Evolutionary conservation across 64 coral and sea anemone genomes (phyloP).

Genomic region (Pocillopora damicornis): DNA sequence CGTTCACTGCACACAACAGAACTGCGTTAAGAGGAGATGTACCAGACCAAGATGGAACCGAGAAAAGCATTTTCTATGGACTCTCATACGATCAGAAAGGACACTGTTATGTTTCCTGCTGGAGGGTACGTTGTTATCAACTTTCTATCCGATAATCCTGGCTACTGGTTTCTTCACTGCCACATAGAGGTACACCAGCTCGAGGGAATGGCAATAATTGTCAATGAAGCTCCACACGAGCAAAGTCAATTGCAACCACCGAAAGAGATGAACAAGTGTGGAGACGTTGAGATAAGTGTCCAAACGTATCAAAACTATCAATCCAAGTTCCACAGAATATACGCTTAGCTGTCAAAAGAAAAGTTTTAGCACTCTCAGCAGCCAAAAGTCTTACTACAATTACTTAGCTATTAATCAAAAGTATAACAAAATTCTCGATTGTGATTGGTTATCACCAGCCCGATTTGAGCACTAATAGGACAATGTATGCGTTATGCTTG

Average conservation of each 20-base stretch:
- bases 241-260: background rate
- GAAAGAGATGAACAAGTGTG: slow-evolving; percentile 13
- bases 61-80: slow-evolving; percentile 7
- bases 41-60: slow-evolving; percentile 38
- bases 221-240: background rate
- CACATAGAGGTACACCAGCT: slow-evolving; percentile 50
- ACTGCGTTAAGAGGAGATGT: background rate
- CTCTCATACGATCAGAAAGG: slow-evolving; percentile 42
- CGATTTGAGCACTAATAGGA: too few species aligned
- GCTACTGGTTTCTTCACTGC: slow-evolving; percentile 76
- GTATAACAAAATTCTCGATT: too few species aligned
- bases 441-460: too few species aligned
- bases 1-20: background rate
- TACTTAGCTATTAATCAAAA: too few species aligned
- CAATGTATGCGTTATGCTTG: too few species aligned
- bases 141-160: slow-evolving; percentile 57
- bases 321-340: background rate
- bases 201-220: slow-evolving; percentile 59
- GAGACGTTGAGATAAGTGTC: slow-evolving; percentile 25
- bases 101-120: slow-evolving; percentile 57
- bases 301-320: background rate
- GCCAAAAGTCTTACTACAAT: background rate
- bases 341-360: background rate
- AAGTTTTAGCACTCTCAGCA: background rate
- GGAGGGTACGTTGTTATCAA: slow-evolving; percentile 60